Percentiles rank a stretch among this genome's conserved stretches.
These are phyloP conservation scores for Odiellus spinosus DNA, from an alignment of 2,888 invertebrate species.

Conservation along the genomic window DNA sequence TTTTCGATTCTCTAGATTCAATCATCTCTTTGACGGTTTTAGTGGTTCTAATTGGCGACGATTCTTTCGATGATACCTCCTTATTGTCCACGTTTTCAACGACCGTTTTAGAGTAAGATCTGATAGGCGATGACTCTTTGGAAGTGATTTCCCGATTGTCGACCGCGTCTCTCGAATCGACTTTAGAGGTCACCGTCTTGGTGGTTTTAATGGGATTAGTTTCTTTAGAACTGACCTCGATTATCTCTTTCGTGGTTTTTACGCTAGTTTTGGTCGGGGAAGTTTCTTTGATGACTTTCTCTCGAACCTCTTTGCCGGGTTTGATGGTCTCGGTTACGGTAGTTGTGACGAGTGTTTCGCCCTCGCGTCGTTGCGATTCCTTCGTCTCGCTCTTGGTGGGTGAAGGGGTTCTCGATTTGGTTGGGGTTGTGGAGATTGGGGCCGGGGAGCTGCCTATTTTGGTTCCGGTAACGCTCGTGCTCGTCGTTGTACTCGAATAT, in stretches of 20 bases:
- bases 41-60: too few species aligned
- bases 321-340: neutral
- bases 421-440: neutral
- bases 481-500: neutral
- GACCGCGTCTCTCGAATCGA: too few species aligned
- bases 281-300: slow-evolving; percentile 1
- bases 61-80: too few species aligned
- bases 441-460: neutral
- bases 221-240: neutral
- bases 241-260: neutral
- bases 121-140: too few species aligned
- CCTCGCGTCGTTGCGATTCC: neutral
- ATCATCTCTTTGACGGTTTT: too few species aligned
- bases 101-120: too few species aligned
- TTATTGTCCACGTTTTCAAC: too few species aligned
- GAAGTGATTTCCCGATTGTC: too few species aligned
- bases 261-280: neutral
- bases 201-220: neutral
- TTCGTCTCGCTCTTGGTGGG: slow-evolving; percentile 1
- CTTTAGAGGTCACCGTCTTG: too few species aligned
- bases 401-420: neutral
- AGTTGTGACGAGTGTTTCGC: neutral
- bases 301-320: neutral
- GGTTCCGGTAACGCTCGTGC: neutral
- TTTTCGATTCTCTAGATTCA: too few species aligned